Evolutionary conservation across 2,797 vertebrate species (phyloP), one percentile per base, ranked within the genome.

Genomic region (Manis pentadactyla): DNA sequence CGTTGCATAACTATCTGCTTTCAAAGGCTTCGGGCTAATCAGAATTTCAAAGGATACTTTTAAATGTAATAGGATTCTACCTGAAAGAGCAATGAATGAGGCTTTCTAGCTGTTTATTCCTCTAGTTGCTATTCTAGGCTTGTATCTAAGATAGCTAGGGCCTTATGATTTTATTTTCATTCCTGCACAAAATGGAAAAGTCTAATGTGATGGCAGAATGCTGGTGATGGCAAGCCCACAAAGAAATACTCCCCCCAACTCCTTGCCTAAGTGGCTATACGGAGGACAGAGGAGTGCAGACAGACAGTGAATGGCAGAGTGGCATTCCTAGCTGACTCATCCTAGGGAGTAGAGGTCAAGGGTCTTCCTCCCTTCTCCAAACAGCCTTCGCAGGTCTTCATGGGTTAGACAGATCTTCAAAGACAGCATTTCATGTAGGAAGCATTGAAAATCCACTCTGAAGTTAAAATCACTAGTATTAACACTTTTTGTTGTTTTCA

Each of bases 41-140:
- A 97, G 96, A 98, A 98, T 97, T 98, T 97, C 97, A 98, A 97
- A 98, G 96, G 94, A 81, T 71, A 87, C 96, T 96, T 97, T 97
- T 93, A 96, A 95, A 95, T 93, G 91, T 96, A 95, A 97, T 97
- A 90, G 88, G 91, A 95, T 97, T 97, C 94, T 95, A 97, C 95
- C 95, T 95, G 97, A 90, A 91, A 97, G 93, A 97, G 90, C 83
- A 81, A 89, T 73, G 88, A 95, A 85, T 4, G 27, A 73, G 85
- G 66, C 1, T 2, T 59, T 66, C 92, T 74, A 92, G 79, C 96
- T 92, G 94, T 96, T 96, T 94, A 96, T 95, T 90, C 78, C 68
- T 95, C 92, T 95, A 68, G 75, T 88, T 96, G 92, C 92, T 97
- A 96, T 97, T 96, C 95, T 71, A 85, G 93, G 82, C 92, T 92